A percentile compares a stretch with the other conserved stretches of the same genome.
phyloP scores from a whole-genome alignment of 1,140 invertebrate species.

The Drosophila melanogaster region Release_6_plus_ISO1_MT NT_033777.3:24199501-24200000 shows the following conservation, averaged over 20 bases:
- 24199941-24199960: constrained; percentile 93
- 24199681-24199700: not conserved
- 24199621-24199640: not conserved
- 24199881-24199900: constrained; percentile 94
- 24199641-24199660: no score
- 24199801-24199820: constrained; percentile 19
- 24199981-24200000: constrained; percentile 47
- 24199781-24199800: constrained; percentile 9
- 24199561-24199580: constrained; percentile 99
- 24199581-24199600: constrained; percentile 91
- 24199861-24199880: constrained; percentile 84
- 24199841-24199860: constrained; percentile 34
- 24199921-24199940: constrained; percentile 96
- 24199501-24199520: constrained; percentile 98
- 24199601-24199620: not conserved
- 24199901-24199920: constrained; percentile 95
- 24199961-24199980: constrained; percentile 67
- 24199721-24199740: not conserved
- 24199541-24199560: constrained; percentile 99
- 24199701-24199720: not conserved
- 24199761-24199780: constrained; percentile 2
- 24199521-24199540: constrained; percentile 99
- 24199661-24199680: not conserved
- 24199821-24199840: constrained; percentile 20
- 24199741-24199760: not conserved